These are phyloP conservation scores for Thymallus thymallus DNA, from an alignment of 2,113 vertebrate genomes.

Conservation along the genomic window DNA sequence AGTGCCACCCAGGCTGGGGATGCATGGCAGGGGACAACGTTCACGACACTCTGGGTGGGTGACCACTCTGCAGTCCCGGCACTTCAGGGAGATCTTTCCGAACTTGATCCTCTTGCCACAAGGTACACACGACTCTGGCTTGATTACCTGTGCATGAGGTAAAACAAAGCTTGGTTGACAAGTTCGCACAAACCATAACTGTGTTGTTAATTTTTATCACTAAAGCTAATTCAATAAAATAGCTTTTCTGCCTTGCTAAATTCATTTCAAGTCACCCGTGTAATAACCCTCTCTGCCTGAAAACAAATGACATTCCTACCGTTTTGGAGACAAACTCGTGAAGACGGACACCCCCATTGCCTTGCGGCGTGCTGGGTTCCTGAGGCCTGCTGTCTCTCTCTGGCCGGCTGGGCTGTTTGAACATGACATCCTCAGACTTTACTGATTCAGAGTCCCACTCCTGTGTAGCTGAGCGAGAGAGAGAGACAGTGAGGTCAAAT, in stretches of 20 bases:
- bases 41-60: constrained; percentile 92
- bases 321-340: constrained; percentile 97
- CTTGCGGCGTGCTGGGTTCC: constrained; percentile 79
- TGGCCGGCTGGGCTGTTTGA: constrained; percentile 66
- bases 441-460: constrained; percentile 86
- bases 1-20: constrained; percentile 82
- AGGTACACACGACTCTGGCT: constrained; percentile 94
- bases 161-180: neutral
- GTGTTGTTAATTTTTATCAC: neutral
- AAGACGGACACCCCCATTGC: constrained; percentile 75
- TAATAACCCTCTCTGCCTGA: neutral
- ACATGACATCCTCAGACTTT: constrained; percentile 60
- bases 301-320: constrained; percentile 59
- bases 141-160: constrained; percentile 83
- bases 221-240: neutral
- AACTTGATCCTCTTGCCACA: constrained; percentile 97
- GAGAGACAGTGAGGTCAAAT: constrained; percentile 1
- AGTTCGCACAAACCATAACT: neutral
- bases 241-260: neutral
- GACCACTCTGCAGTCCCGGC: constrained; percentile 90
- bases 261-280: neutral
- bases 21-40: constrained; percentile 92
- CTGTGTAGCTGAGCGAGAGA: constrained; percentile 71
- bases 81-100: constrained; percentile 92
- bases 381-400: constrained; percentile 57